phyloP scores from a whole-genome alignment of 2,113 vertebrate species.

The Stomatorhinus ivindoensis region DNA sequence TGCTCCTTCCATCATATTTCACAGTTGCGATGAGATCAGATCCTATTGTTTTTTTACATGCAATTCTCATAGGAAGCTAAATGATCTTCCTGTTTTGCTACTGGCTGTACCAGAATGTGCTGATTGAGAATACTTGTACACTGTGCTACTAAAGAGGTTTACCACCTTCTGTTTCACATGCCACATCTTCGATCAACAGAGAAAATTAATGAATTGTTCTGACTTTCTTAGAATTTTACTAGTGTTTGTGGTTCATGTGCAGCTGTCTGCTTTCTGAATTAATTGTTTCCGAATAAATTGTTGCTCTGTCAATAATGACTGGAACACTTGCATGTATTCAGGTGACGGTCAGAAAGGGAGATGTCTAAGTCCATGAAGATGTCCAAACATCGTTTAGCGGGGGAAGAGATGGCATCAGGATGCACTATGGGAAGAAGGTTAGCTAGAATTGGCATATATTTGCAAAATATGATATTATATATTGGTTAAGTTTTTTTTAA shows the following conservation, averaged over 20 bases:
- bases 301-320: neutral
- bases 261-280: neutral
- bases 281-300: neutral
- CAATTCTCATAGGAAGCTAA: no score
- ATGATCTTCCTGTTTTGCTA: no score
- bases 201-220: neutral
- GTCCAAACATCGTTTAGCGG: neutral
- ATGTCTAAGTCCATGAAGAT: neutral
- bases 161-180: no score
- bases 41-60: no score
- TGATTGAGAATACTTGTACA: no score
- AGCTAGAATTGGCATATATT: neutral
- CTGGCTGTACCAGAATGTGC: no score
- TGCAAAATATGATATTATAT: neutral
- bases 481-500: no score
- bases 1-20: no score
- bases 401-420: neutral
- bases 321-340: neutral
- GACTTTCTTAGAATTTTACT: neutral
- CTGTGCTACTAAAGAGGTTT: no score
- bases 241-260: neutral
- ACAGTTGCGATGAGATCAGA: no score
- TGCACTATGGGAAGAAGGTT: neutral
- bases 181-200: no score
- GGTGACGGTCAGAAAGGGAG: neutral